A percentile compares a stretch with the other conserved stretches of the same genome.
Evolutionary conservation across 1,140 invertebrate species (phyloP).

Genomic region (Tribolium castaneum): DNA sequence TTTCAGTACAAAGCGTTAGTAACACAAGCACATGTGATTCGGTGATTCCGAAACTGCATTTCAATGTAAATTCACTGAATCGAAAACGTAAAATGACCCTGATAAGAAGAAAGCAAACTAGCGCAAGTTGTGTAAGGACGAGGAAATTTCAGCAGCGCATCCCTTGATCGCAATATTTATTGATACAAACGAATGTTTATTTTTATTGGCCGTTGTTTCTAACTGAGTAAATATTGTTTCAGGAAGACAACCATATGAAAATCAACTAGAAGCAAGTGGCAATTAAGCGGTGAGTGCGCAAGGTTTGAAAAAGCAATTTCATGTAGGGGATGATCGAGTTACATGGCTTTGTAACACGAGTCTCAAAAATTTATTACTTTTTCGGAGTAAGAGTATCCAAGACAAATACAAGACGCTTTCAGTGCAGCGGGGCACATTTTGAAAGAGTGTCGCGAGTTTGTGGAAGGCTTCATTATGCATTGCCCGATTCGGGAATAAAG

Average conservation of each 20-base stretch:
- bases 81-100: background rate
- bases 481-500: background rate
- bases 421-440: background rate
- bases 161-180: background rate
- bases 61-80: background rate
- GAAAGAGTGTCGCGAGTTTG: slow-evolving; percentile 10
- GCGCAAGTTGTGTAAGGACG: background rate
- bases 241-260: slow-evolving; percentile 11
- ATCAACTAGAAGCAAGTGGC: slow-evolving; percentile 1
- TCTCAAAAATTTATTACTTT: slow-evolving; percentile 32
- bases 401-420: background rate
- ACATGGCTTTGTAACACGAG: slow-evolving; percentile 4
- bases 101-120: background rate
- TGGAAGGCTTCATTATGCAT: slow-evolving; percentile 28
- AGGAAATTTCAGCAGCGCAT: background rate
- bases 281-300: slow-evolving; percentile 9
- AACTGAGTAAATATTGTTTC: background rate
- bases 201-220: background rate
- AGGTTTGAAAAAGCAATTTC: background rate
- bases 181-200: background rate
- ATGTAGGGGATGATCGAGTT: slow-evolving; percentile 1
- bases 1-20: background rate
- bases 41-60: background rate
- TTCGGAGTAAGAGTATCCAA: slow-evolving; percentile 18
- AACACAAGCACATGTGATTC: background rate